Evolutionary conservation across 35 echinoderm and acorn worm genomes (phyloP), one percentile per base, ranked within the genome.

Genomic region (Ophioderma brevispina): DNA sequence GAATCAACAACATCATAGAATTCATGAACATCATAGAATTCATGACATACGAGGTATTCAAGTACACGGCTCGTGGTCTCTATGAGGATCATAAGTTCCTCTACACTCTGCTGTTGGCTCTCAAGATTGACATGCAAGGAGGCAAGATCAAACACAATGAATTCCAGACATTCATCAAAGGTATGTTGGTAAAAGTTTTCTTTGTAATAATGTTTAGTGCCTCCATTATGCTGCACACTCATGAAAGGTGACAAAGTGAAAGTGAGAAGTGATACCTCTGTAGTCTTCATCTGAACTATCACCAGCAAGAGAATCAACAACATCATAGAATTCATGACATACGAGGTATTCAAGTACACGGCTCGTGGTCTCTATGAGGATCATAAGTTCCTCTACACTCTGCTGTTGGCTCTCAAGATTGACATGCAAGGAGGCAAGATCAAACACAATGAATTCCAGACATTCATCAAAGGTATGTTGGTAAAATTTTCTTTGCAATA

Each of bases 11-110:
- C 89, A 95, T 95, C 50, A 95, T 95, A 42, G 94, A 95, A 38
- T 95, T 87, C 81, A 41, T 95, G 70, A 95, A 98, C 89, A 98
- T 98, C 82, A 98, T 98, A 30, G 90, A 91, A 19, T 94, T 36
- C 56, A 87, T 98, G 59, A 98, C 96, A 1, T 98, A 94, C 84
- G 96, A 98, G 55, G 87, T 90, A 0, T 98, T 98, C 86, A 92
- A 78, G 76, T 98, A 98, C 50, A 94, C 96, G 82, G 94, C 92
- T 82, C 90, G 96, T 77, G 96, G 96, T 25, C 90, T 98, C 18
- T 98, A 98, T 90, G 96, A 98, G 81, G 94, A 94, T 40, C 96
- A 98, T 41, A 98, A 98, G 87, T 94, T 98, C 81, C 78, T 98
- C 33, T 98, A 94, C 79, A 98, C 96, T 28, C 43, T 98, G 36